Evolutionary conservation across 1,140 invertebrate genomes (phyloP).

Genomic region (Drosophila pachea): DNA sequence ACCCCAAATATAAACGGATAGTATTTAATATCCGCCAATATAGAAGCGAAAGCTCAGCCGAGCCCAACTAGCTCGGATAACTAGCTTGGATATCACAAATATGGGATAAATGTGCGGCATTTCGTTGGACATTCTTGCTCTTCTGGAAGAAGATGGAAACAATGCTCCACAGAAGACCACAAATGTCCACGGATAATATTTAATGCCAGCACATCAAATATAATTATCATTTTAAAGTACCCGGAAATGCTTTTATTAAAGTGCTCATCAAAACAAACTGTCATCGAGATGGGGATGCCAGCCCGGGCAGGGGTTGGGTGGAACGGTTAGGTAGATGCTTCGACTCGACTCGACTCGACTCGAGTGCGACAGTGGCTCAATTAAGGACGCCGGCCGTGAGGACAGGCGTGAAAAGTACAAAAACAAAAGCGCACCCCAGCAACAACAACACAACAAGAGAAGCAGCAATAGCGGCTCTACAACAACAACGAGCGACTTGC

Average conservation of each 20-base stretch:
- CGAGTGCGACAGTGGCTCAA: constrained; percentile 65
- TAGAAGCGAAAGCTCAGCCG: too few species aligned
- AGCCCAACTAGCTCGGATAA: too few species aligned
- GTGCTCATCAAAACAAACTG: constrained; percentile 25
- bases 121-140: too few species aligned
- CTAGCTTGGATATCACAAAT: too few species aligned
- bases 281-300: neutral
- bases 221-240: constrained; percentile 15
- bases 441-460: constrained; percentile 32
- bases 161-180: too few species aligned
- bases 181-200: neutral
- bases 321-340: constrained; percentile 1
- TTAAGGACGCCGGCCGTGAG: constrained; percentile 46
- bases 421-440: constrained; percentile 32
- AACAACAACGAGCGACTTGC: constrained; percentile 54
- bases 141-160: too few species aligned
- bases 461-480: constrained; percentile 3
- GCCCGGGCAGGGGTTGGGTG: constrained; percentile 15
- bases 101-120: too few species aligned
- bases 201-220: neutral
- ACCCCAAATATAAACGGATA: neutral
- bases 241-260: constrained; percentile 33
- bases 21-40: neutral
- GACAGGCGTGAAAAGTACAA: constrained; percentile 44
- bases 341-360: constrained; percentile 16